Percentiles rank a stretch among this genome's conserved stretches.
Evolutionary conservation across 2,888 invertebrate species (phyloP).

Genomic region (Sesia apiformis): DNA sequence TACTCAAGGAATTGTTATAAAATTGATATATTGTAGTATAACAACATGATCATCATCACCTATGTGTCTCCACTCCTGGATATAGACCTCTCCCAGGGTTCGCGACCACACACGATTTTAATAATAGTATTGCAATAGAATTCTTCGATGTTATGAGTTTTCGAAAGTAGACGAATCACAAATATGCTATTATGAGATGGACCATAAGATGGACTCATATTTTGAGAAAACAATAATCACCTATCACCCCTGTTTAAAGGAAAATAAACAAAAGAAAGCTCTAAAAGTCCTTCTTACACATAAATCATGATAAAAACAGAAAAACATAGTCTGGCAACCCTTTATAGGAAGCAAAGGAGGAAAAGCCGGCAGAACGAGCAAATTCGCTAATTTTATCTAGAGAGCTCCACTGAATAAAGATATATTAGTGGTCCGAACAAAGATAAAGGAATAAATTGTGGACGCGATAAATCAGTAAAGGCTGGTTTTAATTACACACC

Average conservation of each 20-base stretch:
- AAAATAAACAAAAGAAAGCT: neutral
- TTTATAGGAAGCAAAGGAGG: slow-evolving; percentile 23
- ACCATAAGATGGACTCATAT: too few relatives aligned
- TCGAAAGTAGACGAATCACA: too few relatives aligned
- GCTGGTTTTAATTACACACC: slow-evolving; percentile 70
- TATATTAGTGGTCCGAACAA: slow-evolving; percentile 66
- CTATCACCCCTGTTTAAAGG: neutral
- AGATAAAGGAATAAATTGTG: slow-evolving; percentile 73
- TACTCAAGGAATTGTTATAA: too few relatives aligned
- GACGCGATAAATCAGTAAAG: slow-evolving; percentile 68
- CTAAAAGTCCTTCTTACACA: slow-evolving; percentile 8
- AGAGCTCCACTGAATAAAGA: slow-evolving; percentile 58
- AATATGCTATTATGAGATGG: too few relatives aligned
- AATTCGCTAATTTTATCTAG: slow-evolving; percentile 67
- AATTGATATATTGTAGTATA: too few relatives aligned
- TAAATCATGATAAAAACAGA: slow-evolving; percentile 43
- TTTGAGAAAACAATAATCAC: too few relatives aligned
- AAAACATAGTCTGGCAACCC: slow-evolving; percentile 46
- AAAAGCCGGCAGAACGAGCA: slow-evolving; percentile 35
- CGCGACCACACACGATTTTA: too few relatives aligned
- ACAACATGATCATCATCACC: too few relatives aligned
- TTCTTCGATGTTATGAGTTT: too few relatives aligned
- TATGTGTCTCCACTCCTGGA: too few relatives aligned
- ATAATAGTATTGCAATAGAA: too few relatives aligned
- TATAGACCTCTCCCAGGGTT: too few relatives aligned